Conservation (phyloP, 2,888 invertebrate genomes). For the Leptopterna dolabrata region DNA sequence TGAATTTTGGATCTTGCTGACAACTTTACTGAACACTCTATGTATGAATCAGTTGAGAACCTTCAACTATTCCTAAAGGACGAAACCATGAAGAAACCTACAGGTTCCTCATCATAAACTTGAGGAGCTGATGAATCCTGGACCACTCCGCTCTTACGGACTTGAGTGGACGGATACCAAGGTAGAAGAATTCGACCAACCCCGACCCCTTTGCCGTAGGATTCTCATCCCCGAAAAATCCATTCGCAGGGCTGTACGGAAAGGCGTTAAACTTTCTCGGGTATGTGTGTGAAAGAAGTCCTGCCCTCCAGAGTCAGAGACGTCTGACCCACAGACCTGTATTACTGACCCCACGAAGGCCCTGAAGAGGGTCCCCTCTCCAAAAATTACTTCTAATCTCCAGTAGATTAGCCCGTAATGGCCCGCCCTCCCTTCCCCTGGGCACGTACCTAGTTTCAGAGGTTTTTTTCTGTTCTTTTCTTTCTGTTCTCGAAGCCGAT, state of each 20-base stretch:
- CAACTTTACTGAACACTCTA: too few species aligned
- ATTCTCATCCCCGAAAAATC: neutral
- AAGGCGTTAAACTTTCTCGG: conserved; percentile 10
- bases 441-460: conserved; percentile 22
- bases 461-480: neutral
- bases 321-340: conserved; percentile 56
- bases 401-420: conserved; percentile 47
- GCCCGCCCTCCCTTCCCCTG: conserved; percentile 5
- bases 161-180: too few species aligned
- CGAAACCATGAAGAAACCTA: too few species aligned
- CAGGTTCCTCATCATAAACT: too few species aligned
- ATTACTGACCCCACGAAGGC: conserved; percentile 52
- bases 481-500: conserved; percentile 16
- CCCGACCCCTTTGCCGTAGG: neutral
- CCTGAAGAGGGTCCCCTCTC: conserved; percentile 21
- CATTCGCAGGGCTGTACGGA: neutral
- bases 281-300: conserved; percentile 17
- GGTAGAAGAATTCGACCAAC: too few species aligned
- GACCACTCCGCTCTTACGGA: too few species aligned
- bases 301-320: neutral
- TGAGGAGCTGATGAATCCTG: too few species aligned
- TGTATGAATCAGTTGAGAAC: too few species aligned
- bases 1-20: too few species aligned
- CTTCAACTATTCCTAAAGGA: too few species aligned
- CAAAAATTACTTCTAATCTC: conserved; percentile 51